Base-by-base conservation (phyloP, 64 coral and sea anemone species). In the Stichodactyla helianthus region DNA sequence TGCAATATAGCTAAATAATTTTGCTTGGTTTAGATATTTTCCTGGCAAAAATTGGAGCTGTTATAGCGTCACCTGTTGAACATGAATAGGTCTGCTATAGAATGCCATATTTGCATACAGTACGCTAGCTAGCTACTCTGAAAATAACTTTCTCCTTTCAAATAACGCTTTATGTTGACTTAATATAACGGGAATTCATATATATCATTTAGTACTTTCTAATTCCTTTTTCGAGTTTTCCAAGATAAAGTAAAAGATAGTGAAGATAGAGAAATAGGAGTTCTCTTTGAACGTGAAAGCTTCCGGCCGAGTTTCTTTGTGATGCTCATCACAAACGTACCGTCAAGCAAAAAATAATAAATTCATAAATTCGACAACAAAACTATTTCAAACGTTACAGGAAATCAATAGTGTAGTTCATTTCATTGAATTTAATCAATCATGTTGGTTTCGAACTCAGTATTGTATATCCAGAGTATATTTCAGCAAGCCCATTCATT, bases 51-150 rank as follows among this genome's bases (percentile, higher is more conserved):
- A 51, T 20, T 53, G 50, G n/a, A 28, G 16, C 52, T 81, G 15
- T 54, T 81, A 5, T 10, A 81, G 13, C 50, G 50, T 51, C 78
- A 81, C 78, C 78, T 81, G 78, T 81, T 81, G 78, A 81, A 81
- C 52, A 81, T 51, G 52, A 81, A 54, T 81, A 74, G 68, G 22
- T 26, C 62, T 20, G 18, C 62, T 22, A 65, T 23, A 65, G 62
- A 65, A 65, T 65, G 62, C 19, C 68, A 31, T 70, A 74, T 74
- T 74, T 27, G 68, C 68, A 74, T 74, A 74, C 8, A 71, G 20
- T 71, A 71, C 55, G 55, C 9, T 58, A 44, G 35, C 35, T 44
- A 65, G 22, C 18, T 5, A n/a, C 10, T 31, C 11, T 11, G 23
- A 31, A 74, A 74, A 28, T 74, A 70, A 5, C 6, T 22, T 18